Base-by-base conservation (phyloP, 2,888 invertebrate species). In the Leucophenga maculata region DNA sequence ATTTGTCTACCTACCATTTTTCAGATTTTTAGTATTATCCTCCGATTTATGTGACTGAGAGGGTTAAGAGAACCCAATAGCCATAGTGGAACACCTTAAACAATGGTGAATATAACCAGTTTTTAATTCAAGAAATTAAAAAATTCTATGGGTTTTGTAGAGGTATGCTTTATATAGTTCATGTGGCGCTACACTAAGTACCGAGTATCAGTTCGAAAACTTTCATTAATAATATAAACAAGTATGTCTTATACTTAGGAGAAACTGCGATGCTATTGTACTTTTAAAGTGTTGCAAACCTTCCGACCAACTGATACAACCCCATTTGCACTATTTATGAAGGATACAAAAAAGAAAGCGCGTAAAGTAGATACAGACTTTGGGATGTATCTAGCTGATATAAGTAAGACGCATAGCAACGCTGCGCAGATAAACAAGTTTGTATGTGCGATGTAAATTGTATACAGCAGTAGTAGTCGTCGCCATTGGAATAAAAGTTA, bases 381-480 rank as follows among this genome's bases (percentile, higher is more conserved):
- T 13, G 14, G 13, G 22, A 62, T 26, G 13, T 39, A 55, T 39
- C 39, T 39, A 52, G 54, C 20, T 20, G 54, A 31, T 54, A 54
- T 52, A 14, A 13, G 39, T 13, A 20, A 48, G 11, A 22, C 18
- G 20, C 20, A 62, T 32, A 18, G 31, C 11, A 57, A 26, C 55
- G 22, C 6, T 6, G 59, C 70, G 14, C 14, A 75, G 78, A 78
- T 78, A 77, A 78, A 77, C 78, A 78, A 78, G 76, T 77, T 74
- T 66, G 32, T 31, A 26, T 26, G n/a, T 14, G 14, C n/a, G 3
- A 57, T 18, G 50, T 26, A 18, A 26, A 20, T 50, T 50, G 50
- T 50, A 26, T 57, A 13, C 20, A 22, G 9, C 20, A 20, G 16
- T 16, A 14, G 67, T 69, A 69, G 57, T 57, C n/a, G 22, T 46